These are phyloP conservation scores for Ciconia boyciana DNA, from an alignment of 2,113 vertebrate genomes.

Conservation along the genomic window DNA sequence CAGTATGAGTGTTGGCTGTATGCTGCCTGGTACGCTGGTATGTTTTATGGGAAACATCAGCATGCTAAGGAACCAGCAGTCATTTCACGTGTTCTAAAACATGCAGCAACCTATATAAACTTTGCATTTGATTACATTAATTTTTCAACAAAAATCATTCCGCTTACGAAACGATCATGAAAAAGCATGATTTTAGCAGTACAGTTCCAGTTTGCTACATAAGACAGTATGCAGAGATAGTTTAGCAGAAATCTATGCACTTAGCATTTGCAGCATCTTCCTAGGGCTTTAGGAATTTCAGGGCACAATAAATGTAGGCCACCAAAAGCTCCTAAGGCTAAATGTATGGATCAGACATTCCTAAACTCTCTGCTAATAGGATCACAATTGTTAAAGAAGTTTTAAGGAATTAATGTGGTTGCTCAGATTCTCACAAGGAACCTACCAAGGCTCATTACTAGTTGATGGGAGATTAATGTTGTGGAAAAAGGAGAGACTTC, in stretches of 20 bases:
- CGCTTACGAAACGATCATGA: not conserved
- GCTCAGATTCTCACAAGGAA: constrained; percentile 8
- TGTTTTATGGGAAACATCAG: not conserved
- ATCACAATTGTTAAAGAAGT: not conserved
- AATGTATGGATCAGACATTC: not conserved
- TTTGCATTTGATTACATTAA: not conserved
- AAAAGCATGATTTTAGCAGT: not conserved
- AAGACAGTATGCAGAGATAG: not conserved
- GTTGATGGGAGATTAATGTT: constrained; percentile 49
- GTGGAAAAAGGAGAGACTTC: constrained; percentile 43
- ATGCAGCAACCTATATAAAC: not conserved
- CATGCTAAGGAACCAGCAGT: not conserved
- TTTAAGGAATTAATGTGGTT: constrained; percentile 37
- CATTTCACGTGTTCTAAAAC: not conserved
- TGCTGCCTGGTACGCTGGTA: not conserved
- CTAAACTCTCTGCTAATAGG: not conserved
- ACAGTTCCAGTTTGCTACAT: not conserved
- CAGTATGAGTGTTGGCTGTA: not conserved
- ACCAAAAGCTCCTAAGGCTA: not conserved
- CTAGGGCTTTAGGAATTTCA: not conserved
- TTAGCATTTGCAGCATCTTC: not conserved
- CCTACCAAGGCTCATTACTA: constrained; percentile 19
- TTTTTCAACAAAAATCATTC: not conserved
- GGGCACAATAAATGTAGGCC: not conserved
- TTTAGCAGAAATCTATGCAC: not conserved